Base-by-base conservation (phyloP, 2,797 vertebrate genomes). In the Meda fulgida region DNA sequence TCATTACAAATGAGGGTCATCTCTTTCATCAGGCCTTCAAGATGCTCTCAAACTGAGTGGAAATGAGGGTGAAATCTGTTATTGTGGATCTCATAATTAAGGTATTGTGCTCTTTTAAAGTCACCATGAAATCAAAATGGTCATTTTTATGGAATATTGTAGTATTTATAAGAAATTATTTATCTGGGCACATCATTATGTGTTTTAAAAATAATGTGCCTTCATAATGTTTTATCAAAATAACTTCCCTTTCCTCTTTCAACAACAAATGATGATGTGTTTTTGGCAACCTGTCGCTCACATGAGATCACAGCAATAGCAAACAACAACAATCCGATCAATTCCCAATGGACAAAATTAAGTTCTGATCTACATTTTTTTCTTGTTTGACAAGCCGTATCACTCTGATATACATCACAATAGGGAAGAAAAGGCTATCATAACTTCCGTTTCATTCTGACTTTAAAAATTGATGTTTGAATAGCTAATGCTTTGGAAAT, bases 31-130 rank as follows among this genome's bases (percentile, higher is more conserved):
- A 70, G 48, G 29, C 11, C 26, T 69, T 69, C 67, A 71, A 78
- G 72, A 81, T 71, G 69, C 31, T 34, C 16, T 80, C 7, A 43
- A 65, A 51, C 81, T 76, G 72, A 69, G 43, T 46, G 26, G 76
- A 86, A 71, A 86, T 86, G 81, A 66, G 5, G 72, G 55, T 51
- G 67, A 53, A 65, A 63, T 26, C n/a, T 51, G 16, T 81, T 69
- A 7, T 69, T 77, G 29, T 26, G 67, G 82, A 87, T 84, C 67
- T 60, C 48, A 46, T 81, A 75, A 51, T 72, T 29, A 77, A 88
- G 87, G 87, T 88, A 84, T 66, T 11, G 16, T 36, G n/a, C 19
- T 43, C 36, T 86, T n/a, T 80, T 48, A 60, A 65, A 31, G 29
- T 65, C 63, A 31, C 29, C 26, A 65, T 8, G 63, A 31, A 65